Evolutionary conservation across 2,113 vertebrate genomes (phyloP), one percentile per base, ranked within the genome.

Genomic region (Neodon shergylaensis): DNA sequence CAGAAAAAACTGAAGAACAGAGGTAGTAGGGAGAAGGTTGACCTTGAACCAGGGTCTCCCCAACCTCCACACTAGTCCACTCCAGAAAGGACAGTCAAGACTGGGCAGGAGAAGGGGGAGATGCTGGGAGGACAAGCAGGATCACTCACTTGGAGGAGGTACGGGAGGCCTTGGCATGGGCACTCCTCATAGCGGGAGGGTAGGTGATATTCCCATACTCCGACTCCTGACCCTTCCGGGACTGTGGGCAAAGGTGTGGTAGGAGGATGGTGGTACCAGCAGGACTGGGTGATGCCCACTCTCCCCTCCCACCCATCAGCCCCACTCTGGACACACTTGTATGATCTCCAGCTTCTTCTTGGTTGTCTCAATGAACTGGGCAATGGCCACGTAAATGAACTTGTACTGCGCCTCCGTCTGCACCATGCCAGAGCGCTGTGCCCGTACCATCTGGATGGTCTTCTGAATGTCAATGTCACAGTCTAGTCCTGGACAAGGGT

Each of bases 401-500:
- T 99, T 99, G 98, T 99, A 99, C 98, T 99, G 99, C 0, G 99
- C 99, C 94, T 99, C 99, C 0, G 99, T 99, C 98, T 99, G 99
- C 88, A 99, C 99, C 99, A 99, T 99, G 65, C 99, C 99, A 0
- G 99, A 99, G 49, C 99, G 99, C 96, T 99, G 99, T 28, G 99
- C 99, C 68, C 99, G 97, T 82, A 99, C 99, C 99, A 99, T 99
- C 98, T 99, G 99, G 97, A 99, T 99, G 68, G 99, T 99, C 98
- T 99, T 99, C 91, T 99, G 98, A 96, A 99, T 99, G 97, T 99
- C 99, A 0, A 99, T 99, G 97, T 99, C 99, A 78, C 99, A 99
- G 97, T 99, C 99, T 97, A 99, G 95, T 36, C 99, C 99, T 99
- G 90, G 36, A 82, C 86, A 86, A 65, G 74, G 84, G 39, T 3